These are phyloP conservation scores for Platysternon megacephalum DNA, from an alignment of 2,113 vertebrate species.

Conservation along the genomic window DNA sequence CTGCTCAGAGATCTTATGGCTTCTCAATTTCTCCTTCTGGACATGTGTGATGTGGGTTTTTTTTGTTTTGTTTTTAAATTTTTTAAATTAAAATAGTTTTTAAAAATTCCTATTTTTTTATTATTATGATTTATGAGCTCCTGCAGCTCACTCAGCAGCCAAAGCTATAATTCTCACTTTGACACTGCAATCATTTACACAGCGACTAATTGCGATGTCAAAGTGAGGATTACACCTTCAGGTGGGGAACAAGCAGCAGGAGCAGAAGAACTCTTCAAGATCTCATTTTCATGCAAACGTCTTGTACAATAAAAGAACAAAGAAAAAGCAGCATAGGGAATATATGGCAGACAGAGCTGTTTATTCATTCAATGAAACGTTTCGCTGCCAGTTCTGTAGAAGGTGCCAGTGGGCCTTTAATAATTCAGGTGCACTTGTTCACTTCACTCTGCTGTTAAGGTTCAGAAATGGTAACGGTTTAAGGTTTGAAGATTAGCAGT, in stretches of 20 bases:
- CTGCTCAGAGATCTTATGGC: not conserved
- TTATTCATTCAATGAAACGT: not conserved
- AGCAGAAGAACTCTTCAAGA: not conserved
- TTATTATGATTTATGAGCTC: not conserved
- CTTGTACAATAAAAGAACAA: not conserved
- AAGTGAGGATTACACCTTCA: not conserved
- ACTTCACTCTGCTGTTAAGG: not conserved
- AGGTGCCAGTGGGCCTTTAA: not conserved
- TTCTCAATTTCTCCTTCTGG: not conserved
- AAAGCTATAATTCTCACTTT: not conserved
- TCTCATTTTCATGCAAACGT: not conserved
- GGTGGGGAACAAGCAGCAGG: not conserved
- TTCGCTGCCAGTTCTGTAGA: not conserved
- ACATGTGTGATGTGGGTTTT: not conserved
- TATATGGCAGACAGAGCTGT: not conserved
- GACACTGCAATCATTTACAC: not conserved
- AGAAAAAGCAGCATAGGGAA: not conserved
- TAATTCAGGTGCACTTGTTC: not conserved
- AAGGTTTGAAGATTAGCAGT: not conserved
- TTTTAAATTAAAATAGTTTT: not conserved
- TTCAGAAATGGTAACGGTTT: not conserved
- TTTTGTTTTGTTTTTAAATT: not conserved
- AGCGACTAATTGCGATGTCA: not conserved
- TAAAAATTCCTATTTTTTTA: not conserved
- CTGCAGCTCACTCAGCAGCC: not conserved